phyloP scores from a whole-genome alignment of 2,797 vertebrate genomes.

The Lycodopsis pacificus region DNA sequence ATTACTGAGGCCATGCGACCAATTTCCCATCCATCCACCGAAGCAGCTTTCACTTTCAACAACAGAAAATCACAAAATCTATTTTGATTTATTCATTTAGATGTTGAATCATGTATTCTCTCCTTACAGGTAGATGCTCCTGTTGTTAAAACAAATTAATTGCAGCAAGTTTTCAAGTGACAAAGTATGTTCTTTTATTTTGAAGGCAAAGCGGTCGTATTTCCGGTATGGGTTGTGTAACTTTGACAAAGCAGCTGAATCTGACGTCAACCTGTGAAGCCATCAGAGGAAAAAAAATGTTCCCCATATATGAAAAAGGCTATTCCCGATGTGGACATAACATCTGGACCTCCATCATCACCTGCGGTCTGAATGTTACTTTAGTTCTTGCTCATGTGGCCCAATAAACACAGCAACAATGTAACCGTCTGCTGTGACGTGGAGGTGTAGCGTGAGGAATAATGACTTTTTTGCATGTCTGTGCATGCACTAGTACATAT shows the following conservation, averaged over 20 bases:
- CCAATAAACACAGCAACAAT: background rate
- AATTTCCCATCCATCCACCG: background rate
- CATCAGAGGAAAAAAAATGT: constrained; percentile 11
- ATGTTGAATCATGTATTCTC: background rate
- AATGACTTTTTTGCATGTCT: background rate
- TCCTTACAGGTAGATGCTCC: background rate
- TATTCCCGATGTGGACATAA: background rate
- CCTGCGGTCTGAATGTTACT: background rate
- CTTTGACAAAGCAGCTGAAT: background rate
- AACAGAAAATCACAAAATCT: too few relatives aligned
- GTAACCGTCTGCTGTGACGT: background rate
- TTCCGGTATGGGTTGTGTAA: background rate
- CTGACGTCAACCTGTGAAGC: constrained; percentile 44
- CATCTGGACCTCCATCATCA: background rate
- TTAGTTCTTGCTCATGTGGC: background rate
- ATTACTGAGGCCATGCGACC: background rate
- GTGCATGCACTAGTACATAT: background rate
- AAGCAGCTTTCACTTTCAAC: background rate
- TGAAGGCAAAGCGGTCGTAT: background rate
- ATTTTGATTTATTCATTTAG: background rate
- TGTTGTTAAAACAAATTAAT: too few relatives aligned
- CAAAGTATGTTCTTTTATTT: constrained; percentile 28
- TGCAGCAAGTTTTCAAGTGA: too few relatives aligned
- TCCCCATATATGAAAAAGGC: background rate
- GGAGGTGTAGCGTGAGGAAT: background rate